These are phyloP conservation scores for Petrocephalus sullivani DNA, from an alignment of 2,797 vertebrate genomes.

Conservation along the genomic window DNA sequence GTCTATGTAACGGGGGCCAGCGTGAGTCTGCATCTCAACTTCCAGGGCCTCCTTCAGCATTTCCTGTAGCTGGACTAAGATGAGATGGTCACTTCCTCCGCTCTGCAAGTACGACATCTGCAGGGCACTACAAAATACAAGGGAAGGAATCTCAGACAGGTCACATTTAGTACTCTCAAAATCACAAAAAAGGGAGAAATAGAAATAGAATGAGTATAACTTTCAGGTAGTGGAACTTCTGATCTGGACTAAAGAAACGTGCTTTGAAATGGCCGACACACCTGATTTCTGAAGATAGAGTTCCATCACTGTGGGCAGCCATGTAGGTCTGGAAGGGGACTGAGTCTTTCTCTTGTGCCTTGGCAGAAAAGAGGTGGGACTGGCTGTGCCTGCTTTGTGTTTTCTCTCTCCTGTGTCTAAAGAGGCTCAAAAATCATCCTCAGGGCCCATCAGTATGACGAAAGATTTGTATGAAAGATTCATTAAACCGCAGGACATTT, in stretches of 20 bases:
- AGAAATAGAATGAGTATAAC: not conserved
- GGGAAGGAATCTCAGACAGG: not conserved
- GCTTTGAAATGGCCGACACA: conserved; percentile 14
- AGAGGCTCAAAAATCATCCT: not conserved
- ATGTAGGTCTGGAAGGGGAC: conserved; percentile 28
- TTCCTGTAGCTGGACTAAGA: conserved; percentile 44
- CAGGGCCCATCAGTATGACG: not conserved
- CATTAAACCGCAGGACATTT: not conserved
- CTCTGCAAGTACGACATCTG: conserved; percentile 47
- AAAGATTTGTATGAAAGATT: not conserved
- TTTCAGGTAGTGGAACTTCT: not conserved
- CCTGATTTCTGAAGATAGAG: conserved; percentile 49
- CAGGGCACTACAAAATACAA: conserved; percentile 33
- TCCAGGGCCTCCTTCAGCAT: conserved; percentile 43
- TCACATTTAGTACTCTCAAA: not conserved
- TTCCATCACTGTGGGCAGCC: conserved; percentile 39
- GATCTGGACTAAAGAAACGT: not conserved
- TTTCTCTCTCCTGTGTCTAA: conserved; percentile 33
- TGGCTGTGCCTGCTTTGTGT: conserved; percentile 26
- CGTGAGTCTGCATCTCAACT: conserved; percentile 31
- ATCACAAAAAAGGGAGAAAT: not conserved
- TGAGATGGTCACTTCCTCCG: conserved; percentile 45
- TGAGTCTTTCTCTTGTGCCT: conserved; percentile 23
- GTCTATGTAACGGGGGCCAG: conserved; percentile 20
- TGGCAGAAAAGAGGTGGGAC: conserved; percentile 6